Evolutionary conservation across 2,888 invertebrate species (phyloP), one percentile per base, ranked within the genome.

Genomic region (Nomada goodeniana): DNA sequence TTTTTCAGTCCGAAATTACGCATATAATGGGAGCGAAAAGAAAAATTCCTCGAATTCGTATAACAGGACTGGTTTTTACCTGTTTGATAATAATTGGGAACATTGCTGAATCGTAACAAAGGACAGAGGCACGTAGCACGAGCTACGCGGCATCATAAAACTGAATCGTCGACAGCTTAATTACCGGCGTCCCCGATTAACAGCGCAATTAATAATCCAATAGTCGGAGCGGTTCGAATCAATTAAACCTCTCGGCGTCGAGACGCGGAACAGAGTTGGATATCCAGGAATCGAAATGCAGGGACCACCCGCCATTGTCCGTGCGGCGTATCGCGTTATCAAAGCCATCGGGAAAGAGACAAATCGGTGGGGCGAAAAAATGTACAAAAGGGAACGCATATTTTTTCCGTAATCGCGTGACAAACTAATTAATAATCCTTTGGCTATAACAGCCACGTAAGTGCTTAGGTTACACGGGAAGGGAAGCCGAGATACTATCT

Each of bases 401-500:
- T 60, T 13, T 13, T 29, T 20, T 59, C 47, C 44, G 64, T 57
- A 72, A 86, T 86, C 74, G 57, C 60, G 64, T 42, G 53, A 59
- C 79, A 47, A 77, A 84, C 71, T 86, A 86, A 90, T 90, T 91
- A 89, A 90, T 91, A 86, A 91, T 88, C 83, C 86, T 90, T 88
- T 86, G 83, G 87, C 87, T 87, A 87, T 85, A 85, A 88, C 82
- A 86, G 78, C 86, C 82, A 83, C 88, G 87, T 89, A 89, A 91
- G 88, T 86, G 88, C 88, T 91, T 89, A 87, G 89, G 88, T 87
- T 89, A 89, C 84, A 83, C 87, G 89, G 64, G 78, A 81, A 86
- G 90, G 87, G 91, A 89, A 89, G 86, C 86, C 88, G 84, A 92
- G 93, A 93, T 93, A 89, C 86, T 92, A 93, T 93, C 93, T 92